These are phyloP conservation scores for Sabatieria punctata DNA, from an alignment of 2,888 invertebrate genomes.

Conservation along the genomic window DNA sequence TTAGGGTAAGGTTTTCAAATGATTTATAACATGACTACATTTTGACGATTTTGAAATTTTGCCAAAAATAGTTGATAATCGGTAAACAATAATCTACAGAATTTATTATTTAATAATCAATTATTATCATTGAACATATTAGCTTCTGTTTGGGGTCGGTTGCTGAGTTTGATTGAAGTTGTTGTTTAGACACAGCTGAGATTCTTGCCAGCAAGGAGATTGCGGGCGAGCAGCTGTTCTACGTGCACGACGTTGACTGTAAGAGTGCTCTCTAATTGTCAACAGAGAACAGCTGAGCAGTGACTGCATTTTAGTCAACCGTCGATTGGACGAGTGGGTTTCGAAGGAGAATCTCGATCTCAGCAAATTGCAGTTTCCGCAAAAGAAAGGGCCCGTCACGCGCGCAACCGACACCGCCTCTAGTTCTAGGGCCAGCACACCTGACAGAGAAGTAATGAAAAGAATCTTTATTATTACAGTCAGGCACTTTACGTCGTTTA, in stretches of 20 bases:
- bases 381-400: slow-evolving; percentile 24
- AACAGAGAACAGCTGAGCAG: slow-evolving; percentile 1
- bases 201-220: slow-evolving; percentile 81
- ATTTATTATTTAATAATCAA: no score
- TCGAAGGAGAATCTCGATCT: slow-evolving; percentile 78
- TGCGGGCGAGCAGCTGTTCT: slow-evolving; percentile 52
- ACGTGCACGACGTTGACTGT: slow-evolving; percentile 98
- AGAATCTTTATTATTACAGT: slow-evolving; percentile 4
- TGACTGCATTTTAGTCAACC: slow-evolving; percentile 31
- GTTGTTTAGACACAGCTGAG: slow-evolving; percentile 66
- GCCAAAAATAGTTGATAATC: no score
- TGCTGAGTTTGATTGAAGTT: not conserved
- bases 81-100: no score
- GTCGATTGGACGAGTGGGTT: slow-evolving; percentile 97
- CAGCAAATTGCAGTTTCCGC: slow-evolving; percentile 73
- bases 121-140: no score
- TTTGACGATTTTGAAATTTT: no score
- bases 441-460: slow-evolving; percentile 3
- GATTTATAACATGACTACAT: no score
- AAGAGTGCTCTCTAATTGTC: slow-evolving; percentile 40
- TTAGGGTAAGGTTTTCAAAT: no score
- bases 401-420: not conserved
- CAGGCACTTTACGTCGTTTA: no score
- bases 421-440: slow-evolving; percentile 9
- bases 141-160: no score